These are phyloP conservation scores for Temnothorax rugatulus DNA, from an alignment of 2,888 invertebrate genomes.

Conservation along the genomic window DNA sequence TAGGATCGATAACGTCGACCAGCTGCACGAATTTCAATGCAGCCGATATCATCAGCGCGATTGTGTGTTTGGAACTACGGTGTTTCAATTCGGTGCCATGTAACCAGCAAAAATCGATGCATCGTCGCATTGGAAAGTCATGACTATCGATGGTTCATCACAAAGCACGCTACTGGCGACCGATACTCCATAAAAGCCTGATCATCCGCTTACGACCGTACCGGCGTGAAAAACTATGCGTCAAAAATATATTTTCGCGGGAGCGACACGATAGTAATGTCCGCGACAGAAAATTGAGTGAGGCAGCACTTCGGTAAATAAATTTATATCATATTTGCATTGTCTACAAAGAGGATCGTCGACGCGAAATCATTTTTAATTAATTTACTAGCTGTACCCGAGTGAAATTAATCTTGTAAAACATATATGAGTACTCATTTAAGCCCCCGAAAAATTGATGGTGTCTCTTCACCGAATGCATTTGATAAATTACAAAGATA, in stretches of 20 bases:
- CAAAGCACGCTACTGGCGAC: constrained; percentile 68
- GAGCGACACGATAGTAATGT: constrained; percentile 49
- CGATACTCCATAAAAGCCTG: constrained; percentile 70
- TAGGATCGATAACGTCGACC: constrained; percentile 31
- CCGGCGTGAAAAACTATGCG: constrained; percentile 67
- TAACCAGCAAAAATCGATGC: constrained; percentile 63
- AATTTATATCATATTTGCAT: constrained; percentile 57
- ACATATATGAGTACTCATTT: constrained; percentile 35
- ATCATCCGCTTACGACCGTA: constrained; percentile 56
- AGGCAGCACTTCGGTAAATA: constrained; percentile 54
- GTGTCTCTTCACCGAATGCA: background rate
- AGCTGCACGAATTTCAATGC: constrained; percentile 61
- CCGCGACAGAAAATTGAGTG: constrained; percentile 55
- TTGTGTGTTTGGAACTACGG: constrained; percentile 49
- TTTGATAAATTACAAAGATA: constrained; percentile 37
- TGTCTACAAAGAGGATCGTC: constrained; percentile 54
- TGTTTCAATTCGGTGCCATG: constrained; percentile 61
- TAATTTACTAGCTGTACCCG: constrained; percentile 47
- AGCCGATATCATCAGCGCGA: constrained; percentile 58
- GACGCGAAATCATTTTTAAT: constrained; percentile 54
- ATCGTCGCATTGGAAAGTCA: constrained; percentile 71
- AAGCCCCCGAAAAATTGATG: constrained; percentile 32
- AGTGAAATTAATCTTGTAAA: constrained; percentile 50
- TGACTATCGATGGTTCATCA: constrained; percentile 73
- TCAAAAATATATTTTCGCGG: constrained; percentile 64